Base-by-base conservation (phyloP, 2,113 vertebrate genomes). In the Pedionomus torquatus region DNA sequence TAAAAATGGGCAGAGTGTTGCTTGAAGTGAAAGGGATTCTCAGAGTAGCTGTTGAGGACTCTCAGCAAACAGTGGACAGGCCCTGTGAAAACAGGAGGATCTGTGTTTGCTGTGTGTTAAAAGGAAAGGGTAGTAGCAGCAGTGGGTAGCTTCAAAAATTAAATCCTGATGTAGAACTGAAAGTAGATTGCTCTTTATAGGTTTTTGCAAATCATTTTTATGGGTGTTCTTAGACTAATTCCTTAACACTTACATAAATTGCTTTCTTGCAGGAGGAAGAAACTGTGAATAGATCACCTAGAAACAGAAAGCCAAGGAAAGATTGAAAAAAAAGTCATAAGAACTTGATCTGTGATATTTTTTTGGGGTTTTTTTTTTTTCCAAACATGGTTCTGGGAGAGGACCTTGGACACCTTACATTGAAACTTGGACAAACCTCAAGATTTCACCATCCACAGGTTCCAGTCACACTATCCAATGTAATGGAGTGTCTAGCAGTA, bases 241-340 rank as follows among this genome's bases (percentile, higher is more conserved):
- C n/a, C 16, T 80, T 93, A 10, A 74, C 81, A 4, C 44, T 94
- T 48, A 87, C 24, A 41, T 26, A 41, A 20, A 60, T 93, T 80
- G 7, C 10, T 97, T 78, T 83, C 31, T 95, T 98, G 95, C 96
- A 98, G 97, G 99, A 99, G 90, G 99, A 99, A 5, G 99, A 99
- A 89, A 93, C 98, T 98, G 98, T 99, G 97, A 98, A 99, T 98
- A 98, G 98, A 98, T 99, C 99, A 91, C 99, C 99, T 89, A 99
- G 99, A 99, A 99, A 98, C 98, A 99, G 98, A 98, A 99, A 98
- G 97, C 96, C 98, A 70, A 98, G 99, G 97, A 99, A 98, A 98
- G 99, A 99, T 98, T 99, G 98, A 96, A 71, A 99, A 71, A 99
- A 97, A 93, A 97, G 85, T 97, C 66, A 18, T 97, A 98, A 98